Base-by-base conservation (phyloP, 2,888 invertebrate species). In the Auanema freiburgensis region DNA sequence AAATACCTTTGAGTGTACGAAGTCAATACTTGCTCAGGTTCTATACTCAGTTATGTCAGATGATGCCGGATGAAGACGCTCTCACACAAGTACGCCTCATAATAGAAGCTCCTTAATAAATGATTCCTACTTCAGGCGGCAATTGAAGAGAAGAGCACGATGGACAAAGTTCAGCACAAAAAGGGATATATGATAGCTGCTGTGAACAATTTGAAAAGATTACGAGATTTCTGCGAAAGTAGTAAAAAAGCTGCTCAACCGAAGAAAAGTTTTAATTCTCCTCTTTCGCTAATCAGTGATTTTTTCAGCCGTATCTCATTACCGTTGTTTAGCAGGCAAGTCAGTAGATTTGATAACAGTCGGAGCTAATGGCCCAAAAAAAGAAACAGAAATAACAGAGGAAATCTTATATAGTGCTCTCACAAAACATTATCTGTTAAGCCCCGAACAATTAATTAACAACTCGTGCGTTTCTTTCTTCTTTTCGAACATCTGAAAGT, bases 271-370 rank as follows among this genome's bases (percentile, higher is more conserved):
- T 5, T 10, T 46, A 16, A 5, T 5, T 18, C 5, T 46, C 21
- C 10, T 46, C 4, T 16, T 18, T 58, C 52, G 40, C 11, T 46
- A 23, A 1, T 33, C 52, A 18, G 16, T 40, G 41, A 49, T 57
- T 10, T 55, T 65, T 64, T 58, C 62, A 66, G 67, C 65, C 16
- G 68, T 78, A 12, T 79, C 79, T 8, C 79, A 78, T 54, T 56
- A 55, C 1, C 51, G 55, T 41, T 65, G 75, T 6, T 44, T 78
- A 46, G 51, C 65, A 0, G 79, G 79, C 16, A 60, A 63, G 11
- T 60, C 59, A 41, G 63, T 55, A 14, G 60, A 53, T 4, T 57
- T 62, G n/a, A 59, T 77, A 14, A 67, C 72, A 4, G 53, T 72
- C n/a, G 67, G 61, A 21, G 61, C 42, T 57, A 67, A 56, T 25